Percentiles rank a stretch among this genome's conserved stretches.
Evolutionary conservation across 2,113 vertebrate genomes (phyloP).

Genomic region (Himantopus leucocephalus): DNA sequence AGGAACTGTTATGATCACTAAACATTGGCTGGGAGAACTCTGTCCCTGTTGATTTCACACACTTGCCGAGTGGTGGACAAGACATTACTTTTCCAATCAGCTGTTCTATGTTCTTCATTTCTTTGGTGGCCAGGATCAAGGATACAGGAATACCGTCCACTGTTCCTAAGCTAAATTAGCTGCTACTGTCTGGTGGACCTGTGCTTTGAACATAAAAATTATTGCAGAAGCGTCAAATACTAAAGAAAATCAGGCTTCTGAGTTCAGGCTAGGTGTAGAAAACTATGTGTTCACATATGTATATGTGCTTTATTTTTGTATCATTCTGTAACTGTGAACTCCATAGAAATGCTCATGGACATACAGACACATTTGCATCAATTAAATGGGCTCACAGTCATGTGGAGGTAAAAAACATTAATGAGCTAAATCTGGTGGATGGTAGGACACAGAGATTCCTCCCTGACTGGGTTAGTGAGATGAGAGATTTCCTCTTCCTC

Average conservation of each 20-base stretch:
- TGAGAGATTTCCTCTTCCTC: background rate
- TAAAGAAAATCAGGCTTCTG: background rate
- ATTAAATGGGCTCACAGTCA: rapidly evolving
- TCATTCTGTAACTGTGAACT: background rate
- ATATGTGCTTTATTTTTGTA: background rate
- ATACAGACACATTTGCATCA: background rate
- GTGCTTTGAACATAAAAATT: background rate
- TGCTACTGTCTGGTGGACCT: background rate
- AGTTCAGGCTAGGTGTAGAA: background rate
- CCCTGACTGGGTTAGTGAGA: too few relatives aligned
- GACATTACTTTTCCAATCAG: background rate
- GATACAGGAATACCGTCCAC: background rate
- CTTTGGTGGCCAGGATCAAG: background rate
- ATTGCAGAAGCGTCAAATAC: background rate
- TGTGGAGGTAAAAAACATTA: background rate
- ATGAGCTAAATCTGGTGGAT: background rate
- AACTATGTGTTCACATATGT: background rate
- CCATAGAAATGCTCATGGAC: background rate
- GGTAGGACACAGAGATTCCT: background rate
- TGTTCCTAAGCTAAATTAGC: background rate
- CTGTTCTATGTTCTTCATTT: background rate
- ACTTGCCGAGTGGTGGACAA: background rate
- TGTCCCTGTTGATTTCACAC: background rate
- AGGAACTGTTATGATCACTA: background rate
- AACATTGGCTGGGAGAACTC: background rate